phyloP scores from a whole-genome alignment of 1,140 invertebrate species.

The Maniola jurtina region DNA sequence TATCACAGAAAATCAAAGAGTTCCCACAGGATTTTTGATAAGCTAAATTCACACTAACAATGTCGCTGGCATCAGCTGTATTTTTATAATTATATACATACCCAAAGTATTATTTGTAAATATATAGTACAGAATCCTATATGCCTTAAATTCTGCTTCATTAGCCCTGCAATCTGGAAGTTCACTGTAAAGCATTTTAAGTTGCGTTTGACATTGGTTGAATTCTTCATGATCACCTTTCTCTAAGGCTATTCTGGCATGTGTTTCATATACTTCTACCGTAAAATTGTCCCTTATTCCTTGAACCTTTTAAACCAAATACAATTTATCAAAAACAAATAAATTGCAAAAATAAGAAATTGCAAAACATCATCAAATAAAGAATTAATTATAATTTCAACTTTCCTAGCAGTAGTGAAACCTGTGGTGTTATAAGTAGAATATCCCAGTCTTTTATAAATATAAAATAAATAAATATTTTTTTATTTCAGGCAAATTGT shows the following conservation, averaged over 20 bases:
- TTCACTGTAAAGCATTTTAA: constrained; percentile 94
- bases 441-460: too few species aligned
- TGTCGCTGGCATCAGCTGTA: too few species aligned
- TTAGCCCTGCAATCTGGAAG: constrained; percentile 81
- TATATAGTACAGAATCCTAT: constrained; percentile 97
- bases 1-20: too few species aligned
- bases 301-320: constrained; percentile 84
- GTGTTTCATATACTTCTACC: constrained; percentile 98
- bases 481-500: too few species aligned
- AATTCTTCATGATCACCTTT: constrained; percentile 99
- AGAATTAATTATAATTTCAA: too few species aligned
- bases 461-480: too few species aligned
- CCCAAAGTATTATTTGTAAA: constrained; percentile 98
- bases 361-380: too few species aligned
- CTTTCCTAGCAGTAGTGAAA: too few species aligned
- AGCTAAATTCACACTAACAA: too few species aligned
- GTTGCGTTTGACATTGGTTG: constrained; percentile 98
- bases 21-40: too few species aligned
- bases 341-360: background rate
- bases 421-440: too few species aligned
- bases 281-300: constrained; percentile 96
- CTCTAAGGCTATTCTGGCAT: constrained; percentile 97
- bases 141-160: constrained; percentile 96
- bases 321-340: background rate
- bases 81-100: constrained; percentile 71